phyloP scores from a whole-genome alignment of 2,113 vertebrate species.

The Zosterops borbonicus region DNA sequence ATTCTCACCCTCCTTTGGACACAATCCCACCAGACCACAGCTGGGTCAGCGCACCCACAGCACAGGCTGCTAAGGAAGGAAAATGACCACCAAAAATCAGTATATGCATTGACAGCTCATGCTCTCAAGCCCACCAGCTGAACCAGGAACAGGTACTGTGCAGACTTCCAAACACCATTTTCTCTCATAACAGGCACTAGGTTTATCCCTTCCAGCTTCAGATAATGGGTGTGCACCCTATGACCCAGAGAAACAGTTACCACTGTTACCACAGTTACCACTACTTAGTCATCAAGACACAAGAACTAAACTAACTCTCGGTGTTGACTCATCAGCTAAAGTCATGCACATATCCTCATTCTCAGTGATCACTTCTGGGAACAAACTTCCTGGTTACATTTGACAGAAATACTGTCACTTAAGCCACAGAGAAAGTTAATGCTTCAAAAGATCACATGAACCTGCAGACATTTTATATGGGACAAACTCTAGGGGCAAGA shows the following conservation, averaged over 20 bases:
- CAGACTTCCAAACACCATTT: not conserved
- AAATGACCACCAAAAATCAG: not conserved
- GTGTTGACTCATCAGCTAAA: not conserved
- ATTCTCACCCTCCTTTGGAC: not conserved
- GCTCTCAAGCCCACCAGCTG: not conserved
- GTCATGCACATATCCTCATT: fast-evolving
- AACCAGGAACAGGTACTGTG: not conserved
- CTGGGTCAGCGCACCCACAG: not conserved
- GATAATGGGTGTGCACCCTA: not conserved
- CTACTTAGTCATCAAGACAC: not conserved
- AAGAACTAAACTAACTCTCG: not conserved
- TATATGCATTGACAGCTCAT: not conserved
- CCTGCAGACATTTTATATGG: not conserved
- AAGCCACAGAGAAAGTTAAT: not conserved
- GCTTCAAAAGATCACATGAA: not conserved
- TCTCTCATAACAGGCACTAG: not conserved
- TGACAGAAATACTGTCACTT: not conserved
- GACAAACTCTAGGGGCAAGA: not conserved
- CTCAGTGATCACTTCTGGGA: not conserved
- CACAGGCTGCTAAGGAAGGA: not conserved
- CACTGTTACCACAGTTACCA: not conserved
- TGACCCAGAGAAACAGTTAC: not conserved
- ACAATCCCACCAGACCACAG: not conserved
- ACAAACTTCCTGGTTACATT: not conserved
- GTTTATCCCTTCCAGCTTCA: not conserved